A percentile compares a stretch with the other conserved stretches of the same genome.
phyloP scores from a whole-genome alignment of 1,140 invertebrate genomes.

The Dysdera silvatica region DNA sequence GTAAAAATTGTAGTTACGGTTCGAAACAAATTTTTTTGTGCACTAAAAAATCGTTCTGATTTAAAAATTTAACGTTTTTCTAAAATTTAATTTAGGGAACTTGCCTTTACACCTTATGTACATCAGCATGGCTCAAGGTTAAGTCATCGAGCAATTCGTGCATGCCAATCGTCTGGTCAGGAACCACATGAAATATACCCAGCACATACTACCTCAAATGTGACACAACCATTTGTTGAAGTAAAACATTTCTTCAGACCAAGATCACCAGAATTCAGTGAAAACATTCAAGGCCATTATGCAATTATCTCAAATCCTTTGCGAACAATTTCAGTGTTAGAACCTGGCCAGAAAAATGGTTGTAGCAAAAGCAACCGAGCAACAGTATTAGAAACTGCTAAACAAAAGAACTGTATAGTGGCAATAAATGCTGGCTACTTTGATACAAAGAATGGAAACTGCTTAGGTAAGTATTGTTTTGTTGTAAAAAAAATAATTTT shows the following conservation, averaged over 20 bases:
- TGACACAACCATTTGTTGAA: conserved; percentile 29
- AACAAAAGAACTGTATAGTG: conserved; percentile 38
- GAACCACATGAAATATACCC: conserved; percentile 34
- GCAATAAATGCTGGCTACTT: conserved; percentile 46
- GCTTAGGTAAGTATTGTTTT: conserved; percentile 38
- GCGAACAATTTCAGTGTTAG: conserved; percentile 39
- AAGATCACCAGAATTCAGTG: not conserved
- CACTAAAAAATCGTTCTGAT: too few relatives aligned
- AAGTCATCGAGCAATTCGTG: conserved; percentile 36
- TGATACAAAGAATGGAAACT: conserved; percentile 39
- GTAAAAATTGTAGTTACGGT: too few relatives aligned
- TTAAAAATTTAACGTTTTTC: too few relatives aligned
- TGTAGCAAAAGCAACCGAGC: conserved; percentile 33
- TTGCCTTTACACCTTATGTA: conserved; percentile 5
- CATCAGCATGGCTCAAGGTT: conserved; percentile 17
- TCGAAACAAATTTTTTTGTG: too few relatives aligned
- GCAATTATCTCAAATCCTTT: conserved; percentile 37
- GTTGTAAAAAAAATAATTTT: too few relatives aligned
- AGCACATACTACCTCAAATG: conserved; percentile 25
- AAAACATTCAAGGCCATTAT: conserved; percentile 33
- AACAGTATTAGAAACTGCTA: conserved; percentile 36
- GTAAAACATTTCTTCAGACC: conserved; percentile 31
- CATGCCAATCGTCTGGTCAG: conserved; percentile 37
- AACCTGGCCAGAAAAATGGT: conserved; percentile 36
- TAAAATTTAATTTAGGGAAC: conserved; percentile 10